These are phyloP conservation scores for Porites cylindrica DNA, from an alignment of 92 coral and sea anemone species.

Conservation along the genomic window DNA sequence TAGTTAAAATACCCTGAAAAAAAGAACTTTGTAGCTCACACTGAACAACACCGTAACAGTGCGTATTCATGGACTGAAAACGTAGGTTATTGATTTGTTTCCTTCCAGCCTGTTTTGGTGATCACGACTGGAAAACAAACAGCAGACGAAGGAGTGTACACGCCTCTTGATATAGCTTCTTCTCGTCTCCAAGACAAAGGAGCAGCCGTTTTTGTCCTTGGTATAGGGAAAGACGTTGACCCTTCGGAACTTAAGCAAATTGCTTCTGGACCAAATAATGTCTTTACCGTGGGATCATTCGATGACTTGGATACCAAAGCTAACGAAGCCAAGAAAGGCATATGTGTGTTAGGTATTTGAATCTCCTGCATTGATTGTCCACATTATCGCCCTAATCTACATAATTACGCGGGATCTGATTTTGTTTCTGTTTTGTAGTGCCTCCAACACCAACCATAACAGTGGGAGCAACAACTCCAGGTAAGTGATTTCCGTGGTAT, in stretches of 20 bases:
- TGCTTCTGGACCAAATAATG: slow-evolving; percentile 48
- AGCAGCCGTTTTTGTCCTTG: slow-evolving; percentile 55
- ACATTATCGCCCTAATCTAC: background rate
- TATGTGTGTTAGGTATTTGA: slow-evolving; percentile 20
- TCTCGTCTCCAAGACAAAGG: slow-evolving; percentile 45
- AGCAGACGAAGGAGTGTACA: slow-evolving; percentile 37
- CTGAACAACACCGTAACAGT: too few relatives aligned
- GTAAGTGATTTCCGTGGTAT: background rate
- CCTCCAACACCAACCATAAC: background rate
- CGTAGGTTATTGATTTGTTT: too few relatives aligned
- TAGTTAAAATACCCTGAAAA: too few relatives aligned
- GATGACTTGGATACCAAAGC: slow-evolving; percentile 41
- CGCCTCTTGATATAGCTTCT: slow-evolving; percentile 52
- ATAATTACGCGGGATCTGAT: background rate
- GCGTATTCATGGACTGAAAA: background rate
- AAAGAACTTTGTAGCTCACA: too few relatives aligned
- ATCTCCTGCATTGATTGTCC: background rate
- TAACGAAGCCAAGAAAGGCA: slow-evolving; percentile 25
- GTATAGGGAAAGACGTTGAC: slow-evolving; percentile 51
- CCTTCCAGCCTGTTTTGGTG: slow-evolving; percentile 28
- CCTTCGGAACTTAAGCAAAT: slow-evolving; percentile 49
- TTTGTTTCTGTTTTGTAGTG: background rate
- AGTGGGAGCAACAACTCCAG: background rate
- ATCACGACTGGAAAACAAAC: slow-evolving; percentile 68
- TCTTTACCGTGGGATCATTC: slow-evolving; percentile 37